phyloP scores from a whole-genome alignment of 2,797 vertebrate species.

The Etheostoma nigrum region DNA sequence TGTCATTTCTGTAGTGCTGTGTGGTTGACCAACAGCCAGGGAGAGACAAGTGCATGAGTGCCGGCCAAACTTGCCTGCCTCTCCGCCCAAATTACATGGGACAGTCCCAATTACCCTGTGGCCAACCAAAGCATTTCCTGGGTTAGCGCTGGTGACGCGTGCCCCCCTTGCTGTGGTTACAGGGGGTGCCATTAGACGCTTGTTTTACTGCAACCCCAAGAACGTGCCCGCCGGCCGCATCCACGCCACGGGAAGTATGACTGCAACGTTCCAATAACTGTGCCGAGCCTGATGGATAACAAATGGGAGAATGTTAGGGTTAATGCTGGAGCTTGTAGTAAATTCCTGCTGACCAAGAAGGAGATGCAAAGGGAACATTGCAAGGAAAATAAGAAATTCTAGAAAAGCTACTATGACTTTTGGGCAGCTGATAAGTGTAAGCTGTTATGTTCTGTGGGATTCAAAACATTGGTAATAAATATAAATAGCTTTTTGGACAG shows the following conservation, averaged over 20 bases:
- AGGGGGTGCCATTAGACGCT: conserved; percentile 86
- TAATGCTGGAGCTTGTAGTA: conserved; percentile 64
- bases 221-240: conserved; percentile 84
- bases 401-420: conserved; percentile 55
- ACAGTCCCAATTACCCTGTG: conserved; percentile 90
- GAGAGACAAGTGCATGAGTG: conserved; percentile 86
- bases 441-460: conserved; percentile 38
- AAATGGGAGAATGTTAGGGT: conserved; percentile 66
- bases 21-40: conserved; percentile 85
- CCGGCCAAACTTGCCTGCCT: conserved; percentile 80
- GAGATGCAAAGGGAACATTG: conserved; percentile 66
- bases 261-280: conserved; percentile 77
- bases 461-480: conserved; percentile 39
- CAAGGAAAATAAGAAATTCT: conserved; percentile 64
- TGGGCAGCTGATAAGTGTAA: conserved; percentile 57
- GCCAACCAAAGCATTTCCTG: conserved; percentile 90
- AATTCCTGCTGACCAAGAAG: conserved; percentile 68
- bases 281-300: conserved; percentile 69
- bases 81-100: conserved; percentile 88
- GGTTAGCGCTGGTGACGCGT: conserved; percentile 84
- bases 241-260: conserved; percentile 76
- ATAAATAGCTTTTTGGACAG: conserved; percentile 19
- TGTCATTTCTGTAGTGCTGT: conserved; percentile 69
- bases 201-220: conserved; percentile 86
- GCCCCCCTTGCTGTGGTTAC: conserved; percentile 84